Evolutionary conservation across 2,797 vertebrate species (phyloP), one percentile per base, ranked within the genome.

Genomic region (Notolepis coatsorum): DNA sequence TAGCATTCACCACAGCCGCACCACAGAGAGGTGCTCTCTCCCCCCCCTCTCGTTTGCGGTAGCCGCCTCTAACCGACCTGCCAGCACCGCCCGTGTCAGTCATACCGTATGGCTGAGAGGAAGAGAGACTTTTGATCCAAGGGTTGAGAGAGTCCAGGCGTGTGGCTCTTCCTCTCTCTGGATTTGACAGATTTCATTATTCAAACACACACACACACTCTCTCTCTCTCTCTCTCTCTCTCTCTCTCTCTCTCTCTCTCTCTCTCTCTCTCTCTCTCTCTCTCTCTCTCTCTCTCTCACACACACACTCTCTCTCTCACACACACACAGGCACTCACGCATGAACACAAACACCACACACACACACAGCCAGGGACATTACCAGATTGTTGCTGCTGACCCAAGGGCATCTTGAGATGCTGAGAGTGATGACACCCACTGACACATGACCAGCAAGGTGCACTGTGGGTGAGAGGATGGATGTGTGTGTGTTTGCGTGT

Each of bases 371-470:
- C 47, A 49, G 49, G 52, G 68, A 79, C 68, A 77, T 84, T 79
- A 84, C 75, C 74, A 84, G 68, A 84, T 82, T 77, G 80, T 81
- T 21, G 35, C 35, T 28, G 41, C 65, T 90, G 87, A 89, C 90
- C 91, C 48, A 50, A 74, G 74, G 75, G 74, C 79, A 87, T 77
- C 76, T 75, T 71, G 68, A 83, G 81, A 82, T 65, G 70, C 79
- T 75, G 62, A 79, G 76, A 82, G 77, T 77, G 84, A 88, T 88
- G 87, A 86, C 85, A 90, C 76, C 75, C 75, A 69, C 52, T 82
- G 80, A 65, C 82, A 82, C 71, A 73, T 89, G 69, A 88, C 82
- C 80, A 79, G 73, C 68, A 61, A 71, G 65, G 75, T 82, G 76
- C 53, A 12, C 17, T 8, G 12, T 7, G 45, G 7, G 45, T 13